Conservation (phyloP, 92 coral and sea anemone species). For the Montipora capitata region DNA sequence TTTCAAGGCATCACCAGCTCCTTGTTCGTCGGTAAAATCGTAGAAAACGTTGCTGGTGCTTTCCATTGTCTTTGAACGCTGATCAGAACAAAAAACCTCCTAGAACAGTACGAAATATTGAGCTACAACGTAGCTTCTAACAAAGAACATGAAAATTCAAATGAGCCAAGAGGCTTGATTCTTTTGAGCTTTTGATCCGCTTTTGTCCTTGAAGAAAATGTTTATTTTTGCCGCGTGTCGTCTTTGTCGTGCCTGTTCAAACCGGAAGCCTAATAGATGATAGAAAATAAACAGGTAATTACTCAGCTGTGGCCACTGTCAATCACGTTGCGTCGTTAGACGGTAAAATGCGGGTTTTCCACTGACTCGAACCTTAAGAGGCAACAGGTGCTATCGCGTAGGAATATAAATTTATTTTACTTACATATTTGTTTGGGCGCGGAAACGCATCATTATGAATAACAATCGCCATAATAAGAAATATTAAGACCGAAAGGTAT, state of each 20-base stretch:
- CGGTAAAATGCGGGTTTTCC: not conserved
- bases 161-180: constrained; percentile 20
- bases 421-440: constrained; percentile 1
- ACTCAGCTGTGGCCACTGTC: not conserved
- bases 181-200: constrained; percentile 11
- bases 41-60: constrained; percentile 73
- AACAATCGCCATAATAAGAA: not conserved
- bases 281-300: not conserved
- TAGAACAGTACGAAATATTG: not conserved
- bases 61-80: constrained; percentile 37
- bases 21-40: constrained; percentile 86
- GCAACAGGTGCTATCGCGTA: constrained; percentile 42
- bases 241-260: constrained; percentile 18
- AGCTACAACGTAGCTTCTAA: constrained; percentile 35
- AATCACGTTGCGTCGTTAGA: not conserved
- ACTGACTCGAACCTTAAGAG: constrained; percentile 6
- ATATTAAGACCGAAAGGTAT: not conserved
- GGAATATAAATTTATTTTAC: not conserved
- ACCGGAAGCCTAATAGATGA: constrained; percentile 6
- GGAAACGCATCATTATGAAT: not conserved
- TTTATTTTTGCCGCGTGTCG: constrained; percentile 30
- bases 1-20: constrained; percentile 74
- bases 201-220: constrained; percentile 17
- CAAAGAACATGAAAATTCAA: constrained; percentile 51
- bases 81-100: constrained; percentile 4